Conservation (phyloP, 2,888 invertebrate genomes). For the Eurois occulta region DNA sequence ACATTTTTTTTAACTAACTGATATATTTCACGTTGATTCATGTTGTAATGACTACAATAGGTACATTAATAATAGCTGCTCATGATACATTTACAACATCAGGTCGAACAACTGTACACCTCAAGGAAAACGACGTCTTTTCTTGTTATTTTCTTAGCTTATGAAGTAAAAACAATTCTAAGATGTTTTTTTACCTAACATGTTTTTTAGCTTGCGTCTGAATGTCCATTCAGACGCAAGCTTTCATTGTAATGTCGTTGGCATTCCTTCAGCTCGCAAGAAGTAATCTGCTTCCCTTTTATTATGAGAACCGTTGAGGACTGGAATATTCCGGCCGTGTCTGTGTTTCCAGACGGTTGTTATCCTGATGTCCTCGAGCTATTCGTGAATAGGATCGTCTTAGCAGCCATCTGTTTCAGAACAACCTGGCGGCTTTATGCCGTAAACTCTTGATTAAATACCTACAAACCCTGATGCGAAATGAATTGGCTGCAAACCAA, state of each 20-base stretch:
- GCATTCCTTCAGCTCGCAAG: constrained; percentile 42
- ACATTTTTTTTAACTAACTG: background rate
- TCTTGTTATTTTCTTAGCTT: constrained; percentile 23
- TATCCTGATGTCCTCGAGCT: constrained; percentile 37
- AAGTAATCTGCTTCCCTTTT: constrained; percentile 45
- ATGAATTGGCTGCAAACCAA: constrained; percentile 20
- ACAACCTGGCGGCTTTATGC: constrained; percentile 1
- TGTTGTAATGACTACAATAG: too few species aligned
- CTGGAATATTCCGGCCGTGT: constrained; percentile 33
- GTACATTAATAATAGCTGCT: background rate
- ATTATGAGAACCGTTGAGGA: constrained; percentile 39
- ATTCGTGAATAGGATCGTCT: constrained; percentile 14
- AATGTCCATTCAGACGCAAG: constrained; percentile 53
- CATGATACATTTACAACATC: background rate
- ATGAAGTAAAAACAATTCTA: constrained; percentile 9
- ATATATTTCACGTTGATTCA: background rate
- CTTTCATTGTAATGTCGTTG: constrained; percentile 47
- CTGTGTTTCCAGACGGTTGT: constrained; percentile 38
- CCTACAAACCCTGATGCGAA: background rate
- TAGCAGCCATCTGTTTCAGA: constrained; percentile 13
- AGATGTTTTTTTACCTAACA: constrained; percentile 22
- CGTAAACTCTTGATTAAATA: constrained; percentile 20
- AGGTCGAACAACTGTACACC: background rate
- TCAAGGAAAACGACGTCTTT: background rate
- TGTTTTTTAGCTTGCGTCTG: too few species aligned